Evolutionary conservation across 64 coral and sea anemone genomes (phyloP).

Genomic region (Stylophora pistillata): DNA sequence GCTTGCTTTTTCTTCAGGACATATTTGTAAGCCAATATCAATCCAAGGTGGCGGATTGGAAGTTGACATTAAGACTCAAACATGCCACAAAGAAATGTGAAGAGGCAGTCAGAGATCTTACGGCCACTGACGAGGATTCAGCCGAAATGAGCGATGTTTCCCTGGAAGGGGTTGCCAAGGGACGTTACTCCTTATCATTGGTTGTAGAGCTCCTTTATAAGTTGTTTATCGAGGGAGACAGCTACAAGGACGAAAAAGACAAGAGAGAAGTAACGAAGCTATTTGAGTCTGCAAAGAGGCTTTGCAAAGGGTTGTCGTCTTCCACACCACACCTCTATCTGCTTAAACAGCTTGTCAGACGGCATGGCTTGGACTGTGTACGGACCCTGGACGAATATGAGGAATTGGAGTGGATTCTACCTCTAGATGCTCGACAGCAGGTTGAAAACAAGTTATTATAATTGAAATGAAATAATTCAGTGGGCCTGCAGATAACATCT

Average conservation of each 20-base stretch:
- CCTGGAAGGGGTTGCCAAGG: conserved; percentile 35
- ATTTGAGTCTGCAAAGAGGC: background rate
- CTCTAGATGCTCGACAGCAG: conserved; percentile 19
- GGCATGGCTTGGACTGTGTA: conserved; percentile 54
- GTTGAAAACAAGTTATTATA: too few species aligned
- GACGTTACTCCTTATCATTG: conserved; percentile 18
- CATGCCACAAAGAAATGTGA: conserved; percentile 11
- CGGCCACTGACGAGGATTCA: background rate
- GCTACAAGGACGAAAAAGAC: background rate
- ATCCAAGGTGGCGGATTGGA: background rate
- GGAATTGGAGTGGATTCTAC: conserved; percentile 45
- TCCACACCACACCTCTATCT: too few species aligned
- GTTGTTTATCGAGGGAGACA: conserved; percentile 7
- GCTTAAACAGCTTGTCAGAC: too few species aligned
- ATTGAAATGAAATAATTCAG: background rate
- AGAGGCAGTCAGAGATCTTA: background rate
- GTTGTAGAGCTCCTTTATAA: conserved; percentile 25
- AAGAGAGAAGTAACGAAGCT: background rate
- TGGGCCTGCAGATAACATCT: too few species aligned
- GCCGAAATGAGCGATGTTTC: background rate
- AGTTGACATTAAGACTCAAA: conserved; percentile 22
- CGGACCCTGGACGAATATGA: background rate
- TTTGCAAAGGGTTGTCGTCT: background rate
- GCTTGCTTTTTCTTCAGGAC: background rate
- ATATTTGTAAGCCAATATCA: conserved; percentile 24